A percentile compares a stretch with the other conserved stretches of the same genome.
phyloP scores from a whole-genome alignment of 2,888 invertebrate species.

The Diarsia rubi region DNA sequence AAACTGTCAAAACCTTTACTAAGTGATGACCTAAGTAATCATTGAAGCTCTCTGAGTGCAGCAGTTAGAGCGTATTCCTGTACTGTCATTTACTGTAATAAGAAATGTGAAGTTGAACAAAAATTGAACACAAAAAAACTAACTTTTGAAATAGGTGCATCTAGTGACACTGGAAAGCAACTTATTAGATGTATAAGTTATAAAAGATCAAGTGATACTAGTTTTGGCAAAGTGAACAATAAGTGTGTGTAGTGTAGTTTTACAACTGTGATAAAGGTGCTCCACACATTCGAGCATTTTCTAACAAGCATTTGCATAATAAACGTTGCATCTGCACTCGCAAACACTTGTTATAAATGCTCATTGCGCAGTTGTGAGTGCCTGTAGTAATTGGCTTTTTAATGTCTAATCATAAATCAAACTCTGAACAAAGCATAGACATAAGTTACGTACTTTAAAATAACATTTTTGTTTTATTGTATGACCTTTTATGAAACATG shows the following conservation, averaged over 20 bases:
- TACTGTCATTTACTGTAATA: not conserved
- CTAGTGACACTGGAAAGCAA: constrained; percentile 1
- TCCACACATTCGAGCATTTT: not conserved
- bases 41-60: too few relatives aligned
- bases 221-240: constrained; percentile 12
- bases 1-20: too few relatives aligned
- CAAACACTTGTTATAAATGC: not conserved
- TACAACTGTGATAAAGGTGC: not conserved
- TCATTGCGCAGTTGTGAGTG: not conserved
- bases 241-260: constrained; percentile 9
- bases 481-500: not conserved
- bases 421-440: not conserved
- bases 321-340: too few relatives aligned
- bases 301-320: not conserved
- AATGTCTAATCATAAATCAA: not conserved
- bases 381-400: not conserved
- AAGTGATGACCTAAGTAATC: too few relatives aligned
- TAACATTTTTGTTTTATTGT: not conserved
- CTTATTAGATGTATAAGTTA: not conserved
- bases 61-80: not conserved
- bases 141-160: not conserved
- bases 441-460: not conserved
- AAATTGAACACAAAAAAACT: constrained; percentile 1
- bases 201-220: constrained; percentile 43
- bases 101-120: not conserved